Evolutionary conservation across 1,140 invertebrate genomes (phyloP).

Genomic region (Galendromus occidentalis): DNA sequence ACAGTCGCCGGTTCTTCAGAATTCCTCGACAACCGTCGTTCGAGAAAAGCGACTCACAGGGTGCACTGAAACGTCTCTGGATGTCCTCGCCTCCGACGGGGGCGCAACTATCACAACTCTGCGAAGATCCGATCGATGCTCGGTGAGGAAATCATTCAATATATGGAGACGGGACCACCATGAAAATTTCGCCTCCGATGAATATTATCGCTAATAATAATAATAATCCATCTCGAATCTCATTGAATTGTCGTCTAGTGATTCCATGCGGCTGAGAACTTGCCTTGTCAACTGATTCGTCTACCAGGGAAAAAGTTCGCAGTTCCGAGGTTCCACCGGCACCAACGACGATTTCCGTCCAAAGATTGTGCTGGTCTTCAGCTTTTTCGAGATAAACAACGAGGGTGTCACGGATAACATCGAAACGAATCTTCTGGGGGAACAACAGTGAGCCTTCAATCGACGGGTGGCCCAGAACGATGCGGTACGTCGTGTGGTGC

Average conservation of each 20-base stretch:
- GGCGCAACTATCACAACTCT: background rate
- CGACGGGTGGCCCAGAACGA: slow-evolving; percentile 6
- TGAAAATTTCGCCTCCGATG: too few relatives aligned
- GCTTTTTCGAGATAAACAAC: background rate
- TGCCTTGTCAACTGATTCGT: background rate
- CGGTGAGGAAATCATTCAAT: too few relatives aligned
- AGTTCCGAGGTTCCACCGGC: background rate
- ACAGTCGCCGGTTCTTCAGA: background rate
- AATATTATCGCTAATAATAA: too few relatives aligned
- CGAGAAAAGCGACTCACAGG: background rate
- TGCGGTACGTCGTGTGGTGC: background rate
- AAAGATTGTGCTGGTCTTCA: background rate
- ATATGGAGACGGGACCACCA: too few relatives aligned
- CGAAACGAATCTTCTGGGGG: background rate
- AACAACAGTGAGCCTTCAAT: slow-evolving; percentile 3
- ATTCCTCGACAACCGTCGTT: background rate
- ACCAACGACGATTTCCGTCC: background rate
- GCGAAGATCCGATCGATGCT: too few relatives aligned
- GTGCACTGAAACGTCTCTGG: background rate
- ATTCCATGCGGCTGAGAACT: too few relatives aligned
- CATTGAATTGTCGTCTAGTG: too few relatives aligned
- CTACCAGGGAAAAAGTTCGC: background rate
- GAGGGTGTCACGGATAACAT: background rate
- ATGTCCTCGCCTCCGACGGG: background rate
- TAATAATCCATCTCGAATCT: too few relatives aligned